Conservation (phyloP, 2,888 invertebrate species). For the Pristionchus fissidentatus region DNA sequence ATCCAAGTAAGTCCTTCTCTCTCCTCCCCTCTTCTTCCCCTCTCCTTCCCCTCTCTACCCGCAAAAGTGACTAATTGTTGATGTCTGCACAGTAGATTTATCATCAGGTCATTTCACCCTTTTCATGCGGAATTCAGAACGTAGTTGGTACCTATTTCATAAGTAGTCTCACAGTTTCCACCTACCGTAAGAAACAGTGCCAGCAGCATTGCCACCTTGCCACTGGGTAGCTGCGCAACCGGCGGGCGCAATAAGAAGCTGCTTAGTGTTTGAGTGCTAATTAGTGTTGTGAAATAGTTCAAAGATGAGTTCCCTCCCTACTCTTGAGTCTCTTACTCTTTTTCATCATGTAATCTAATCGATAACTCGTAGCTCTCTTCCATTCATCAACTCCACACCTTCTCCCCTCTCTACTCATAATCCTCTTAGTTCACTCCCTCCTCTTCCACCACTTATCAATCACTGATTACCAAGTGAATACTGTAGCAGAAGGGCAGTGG, state of each 20-base stretch:
- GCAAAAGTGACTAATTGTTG: constrained; percentile 8
- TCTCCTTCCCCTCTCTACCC: neutral
- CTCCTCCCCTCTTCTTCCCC: neutral
- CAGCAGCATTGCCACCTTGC: no score
- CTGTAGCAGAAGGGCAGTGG: neutral
- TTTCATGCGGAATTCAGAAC: neutral
- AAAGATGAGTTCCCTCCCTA: neutral
- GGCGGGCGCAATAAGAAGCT: no score
- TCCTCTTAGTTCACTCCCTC: constrained; percentile 15
- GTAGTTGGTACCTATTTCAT: neutral
- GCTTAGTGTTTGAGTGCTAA: no score
- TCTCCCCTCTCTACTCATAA: neutral
- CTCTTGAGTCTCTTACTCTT: neutral
- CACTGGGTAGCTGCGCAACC: no score
- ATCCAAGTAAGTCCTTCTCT: neutral
- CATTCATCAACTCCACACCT: neutral
- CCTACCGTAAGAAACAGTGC: no score
- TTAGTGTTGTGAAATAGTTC: no score
- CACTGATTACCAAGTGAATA: constrained; percentile 15
- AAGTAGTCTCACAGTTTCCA: neutral
- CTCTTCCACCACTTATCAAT: neutral
- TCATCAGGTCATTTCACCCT: neutral
- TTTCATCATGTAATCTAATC: neutral
- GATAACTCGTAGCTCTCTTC: neutral
- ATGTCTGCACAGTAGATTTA: neutral